phyloP scores from a whole-genome alignment of 2,797 vertebrate genomes.

The Anas georgica region DNA sequence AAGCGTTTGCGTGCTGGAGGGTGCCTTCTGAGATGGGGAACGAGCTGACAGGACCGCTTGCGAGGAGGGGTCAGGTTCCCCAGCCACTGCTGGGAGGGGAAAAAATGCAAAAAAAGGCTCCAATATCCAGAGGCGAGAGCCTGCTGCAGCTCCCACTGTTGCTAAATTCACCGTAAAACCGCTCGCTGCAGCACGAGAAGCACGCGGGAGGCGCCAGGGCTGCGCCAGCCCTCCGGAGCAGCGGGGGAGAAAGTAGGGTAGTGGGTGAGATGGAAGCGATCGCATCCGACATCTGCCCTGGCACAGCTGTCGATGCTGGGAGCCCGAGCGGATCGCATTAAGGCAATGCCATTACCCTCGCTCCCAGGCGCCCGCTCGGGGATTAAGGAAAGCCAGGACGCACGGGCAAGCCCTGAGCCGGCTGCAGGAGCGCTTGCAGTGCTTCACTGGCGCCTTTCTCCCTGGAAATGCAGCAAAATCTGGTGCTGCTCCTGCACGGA shows the following conservation, averaged over 20 bases:
- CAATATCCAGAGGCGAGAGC: neutral
- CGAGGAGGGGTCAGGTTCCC: neutral
- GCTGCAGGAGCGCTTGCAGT: accelerated
- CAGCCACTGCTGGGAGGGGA: neutral
- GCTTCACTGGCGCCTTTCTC: neutral
- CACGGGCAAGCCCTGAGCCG: accelerated
- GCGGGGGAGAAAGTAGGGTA: constrained; percentile 49
- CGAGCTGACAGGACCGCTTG: neutral
- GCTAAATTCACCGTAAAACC: neutral
- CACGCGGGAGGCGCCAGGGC: neutral
- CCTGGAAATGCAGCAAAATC: neutral
- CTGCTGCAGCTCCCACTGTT: neutral
- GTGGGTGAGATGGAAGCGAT: constrained; percentile 58
- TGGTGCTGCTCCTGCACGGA: neutral
- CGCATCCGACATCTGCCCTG: constrained; percentile 53
- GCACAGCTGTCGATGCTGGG: constrained; percentile 1
- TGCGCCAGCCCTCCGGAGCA: accelerated
- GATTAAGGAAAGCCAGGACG: constrained; percentile 3
- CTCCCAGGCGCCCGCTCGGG: neutral
- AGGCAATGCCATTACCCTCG: neutral
- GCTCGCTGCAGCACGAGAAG: accelerated
- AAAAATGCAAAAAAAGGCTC: neutral
- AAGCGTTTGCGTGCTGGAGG: neutral
- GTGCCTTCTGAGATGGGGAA: neutral
- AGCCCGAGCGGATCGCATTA: neutral